These are phyloP conservation scores for Stictonetta naevosa DNA, from an alignment of 2,113 vertebrate species.

Conservation along the genomic window DNA sequence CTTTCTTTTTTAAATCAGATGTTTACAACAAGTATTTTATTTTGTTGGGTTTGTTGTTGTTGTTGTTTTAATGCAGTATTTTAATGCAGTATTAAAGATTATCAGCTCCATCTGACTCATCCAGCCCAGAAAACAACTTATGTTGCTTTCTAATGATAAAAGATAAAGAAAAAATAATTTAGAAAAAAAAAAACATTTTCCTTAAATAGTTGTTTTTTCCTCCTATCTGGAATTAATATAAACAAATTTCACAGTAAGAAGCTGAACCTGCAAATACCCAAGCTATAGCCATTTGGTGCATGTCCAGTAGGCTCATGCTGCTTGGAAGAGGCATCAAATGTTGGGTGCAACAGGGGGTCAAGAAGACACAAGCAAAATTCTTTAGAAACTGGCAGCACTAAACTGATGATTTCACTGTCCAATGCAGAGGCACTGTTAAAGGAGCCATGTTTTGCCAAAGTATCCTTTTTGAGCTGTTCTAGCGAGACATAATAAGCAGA, in stretches of 20 bases:
- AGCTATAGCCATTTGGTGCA: not conserved
- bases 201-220: not conserved
- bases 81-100: slow-evolving; percentile 30
- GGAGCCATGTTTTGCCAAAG: not conserved
- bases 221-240: not conserved
- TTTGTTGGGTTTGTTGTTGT: not conserved
- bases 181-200: not conserved
- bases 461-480: not conserved
- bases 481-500: not conserved
- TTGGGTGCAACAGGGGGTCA: not conserved
- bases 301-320: not conserved
- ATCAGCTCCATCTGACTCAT: slow-evolving; percentile 55
- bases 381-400: not conserved
- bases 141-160: slow-evolving; percentile 25
- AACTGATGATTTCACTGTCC: not conserved
- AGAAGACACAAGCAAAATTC: not conserved
- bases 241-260: slow-evolving; percentile 16
- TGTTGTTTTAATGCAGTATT: not conserved
- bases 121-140: not conserved
- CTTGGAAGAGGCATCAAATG: not conserved
- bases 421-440: not conserved
- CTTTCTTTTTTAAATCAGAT: not conserved
- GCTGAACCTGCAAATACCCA: not conserved
- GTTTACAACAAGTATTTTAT: slow-evolving; percentile 48
- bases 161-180: not conserved